These are phyloP conservation scores for Nesogale talazaci DNA, from an alignment of 2,113 vertebrate species.

Conservation along the genomic window DNA sequence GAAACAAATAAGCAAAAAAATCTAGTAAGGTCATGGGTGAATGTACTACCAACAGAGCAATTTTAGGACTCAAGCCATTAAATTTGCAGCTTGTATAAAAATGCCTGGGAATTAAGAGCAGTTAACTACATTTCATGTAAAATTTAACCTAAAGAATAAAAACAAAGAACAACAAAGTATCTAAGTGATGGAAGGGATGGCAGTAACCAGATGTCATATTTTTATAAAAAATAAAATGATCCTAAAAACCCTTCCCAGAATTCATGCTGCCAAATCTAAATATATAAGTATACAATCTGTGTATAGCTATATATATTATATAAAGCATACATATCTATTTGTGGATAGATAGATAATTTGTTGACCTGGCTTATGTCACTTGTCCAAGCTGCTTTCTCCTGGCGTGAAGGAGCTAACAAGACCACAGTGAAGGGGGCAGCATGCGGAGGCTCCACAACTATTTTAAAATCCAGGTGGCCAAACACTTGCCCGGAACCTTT, in stretches of 20 bases:
- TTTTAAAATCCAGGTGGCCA: constrained; percentile 98
- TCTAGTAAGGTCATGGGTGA: background rate
- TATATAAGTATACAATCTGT: no score
- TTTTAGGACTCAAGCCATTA: background rate
- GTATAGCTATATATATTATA: no score
- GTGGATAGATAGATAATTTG: no score
- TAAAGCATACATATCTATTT: no score
- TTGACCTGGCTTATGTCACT: constrained; percentile 99
- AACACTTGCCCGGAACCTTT: constrained; percentile 95
- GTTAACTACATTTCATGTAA: background rate
- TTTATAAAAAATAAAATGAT: constrained; percentile 24
- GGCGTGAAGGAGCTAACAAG: constrained; percentile 94
- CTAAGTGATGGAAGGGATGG: background rate
- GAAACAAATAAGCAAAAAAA: constrained; percentile 14
- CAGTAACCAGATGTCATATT: background rate
- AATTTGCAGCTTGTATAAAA: background rate
- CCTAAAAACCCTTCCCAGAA: background rate
- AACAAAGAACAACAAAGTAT: background rate
- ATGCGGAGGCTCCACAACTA: constrained; percentile 94
- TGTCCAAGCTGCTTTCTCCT: constrained; percentile 99
- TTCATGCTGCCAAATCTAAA: background rate
- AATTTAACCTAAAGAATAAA: constrained; percentile 1
- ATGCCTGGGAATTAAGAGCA: background rate
- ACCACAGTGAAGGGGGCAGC: constrained; percentile 95
- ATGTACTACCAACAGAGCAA: background rate